Conservation (phyloP, 2,797 vertebrate genomes). For the Poeciliopsis infans region DNA sequence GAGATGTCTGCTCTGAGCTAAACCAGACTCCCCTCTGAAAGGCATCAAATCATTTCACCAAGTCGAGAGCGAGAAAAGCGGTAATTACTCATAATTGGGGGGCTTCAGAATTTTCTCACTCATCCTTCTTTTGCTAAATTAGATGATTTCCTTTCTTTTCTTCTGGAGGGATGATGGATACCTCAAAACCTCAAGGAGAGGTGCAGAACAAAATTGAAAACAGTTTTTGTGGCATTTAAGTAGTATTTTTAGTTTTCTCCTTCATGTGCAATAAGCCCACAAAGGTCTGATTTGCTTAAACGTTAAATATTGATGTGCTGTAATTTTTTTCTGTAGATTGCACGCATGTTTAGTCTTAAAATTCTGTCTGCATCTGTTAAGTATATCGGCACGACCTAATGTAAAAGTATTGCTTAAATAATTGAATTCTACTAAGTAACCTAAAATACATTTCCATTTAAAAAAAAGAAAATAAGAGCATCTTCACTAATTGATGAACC, state of each 20-base stretch:
- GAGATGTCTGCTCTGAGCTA: constrained; percentile 96
- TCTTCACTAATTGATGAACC: constrained; percentile 5
- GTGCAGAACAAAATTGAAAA: constrained; percentile 87
- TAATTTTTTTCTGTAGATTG: constrained; percentile 2
- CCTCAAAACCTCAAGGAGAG: constrained; percentile 83
- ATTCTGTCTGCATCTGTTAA: constrained; percentile 45
- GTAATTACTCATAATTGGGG: constrained; percentile 99
- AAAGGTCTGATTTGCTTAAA: constrained; percentile 81
- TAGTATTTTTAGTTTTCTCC: constrained; percentile 81
- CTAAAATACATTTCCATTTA: neutral
- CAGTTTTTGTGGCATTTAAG: constrained; percentile 92
- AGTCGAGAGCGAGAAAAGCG: constrained; percentile 95
- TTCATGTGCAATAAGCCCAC: constrained; percentile 38
- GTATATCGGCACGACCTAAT: too few species aligned
- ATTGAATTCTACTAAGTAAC: neutral
- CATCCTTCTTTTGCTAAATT: constrained; percentile 84
- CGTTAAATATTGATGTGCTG: constrained; percentile 27
- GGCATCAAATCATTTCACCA: constrained; percentile 99
- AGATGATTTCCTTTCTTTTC: constrained; percentile 84
- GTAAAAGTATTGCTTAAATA: neutral
- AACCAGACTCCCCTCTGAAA: constrained; percentile 96
- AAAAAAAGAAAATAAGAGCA: neutral
- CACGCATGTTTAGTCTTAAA: constrained; percentile 23
- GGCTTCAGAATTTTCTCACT: constrained; percentile 88
- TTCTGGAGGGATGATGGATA: constrained; percentile 88